Percentiles rank a stretch among this genome's conserved stretches.
Evolutionary conservation across 2,888 invertebrate genomes (phyloP).

Genomic region (Zelleria hepariella): DNA sequence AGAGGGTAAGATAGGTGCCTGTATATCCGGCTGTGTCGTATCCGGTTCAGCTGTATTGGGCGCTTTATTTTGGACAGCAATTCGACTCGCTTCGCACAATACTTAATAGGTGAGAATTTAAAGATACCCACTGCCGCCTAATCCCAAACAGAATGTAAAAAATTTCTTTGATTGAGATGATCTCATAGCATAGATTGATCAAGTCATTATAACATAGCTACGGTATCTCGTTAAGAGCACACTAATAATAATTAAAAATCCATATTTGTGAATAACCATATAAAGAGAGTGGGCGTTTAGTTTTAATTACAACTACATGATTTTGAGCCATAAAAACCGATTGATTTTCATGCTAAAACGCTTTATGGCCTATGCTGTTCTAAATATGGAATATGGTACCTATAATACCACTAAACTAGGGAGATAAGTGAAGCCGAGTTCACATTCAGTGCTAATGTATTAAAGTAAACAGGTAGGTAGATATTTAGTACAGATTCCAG

Average conservation of each 20-base stretch:
- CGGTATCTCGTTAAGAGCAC: background rate
- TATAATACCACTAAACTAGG: background rate
- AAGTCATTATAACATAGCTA: background rate
- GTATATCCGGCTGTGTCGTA: too few species aligned
- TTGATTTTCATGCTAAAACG: background rate
- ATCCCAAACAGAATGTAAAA: too few species aligned
- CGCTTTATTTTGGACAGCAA: too few species aligned
- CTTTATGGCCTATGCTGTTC: background rate
- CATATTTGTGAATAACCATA: background rate
- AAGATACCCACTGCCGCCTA: too few species aligned
- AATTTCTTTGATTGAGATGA: too few species aligned
- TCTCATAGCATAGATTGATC: background rate
- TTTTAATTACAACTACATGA: background rate
- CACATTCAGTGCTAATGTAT: too few species aligned
- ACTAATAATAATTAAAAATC: background rate
- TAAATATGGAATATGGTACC: background rate
- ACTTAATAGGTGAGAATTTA: too few species aligned
- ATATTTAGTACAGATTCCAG: background rate
- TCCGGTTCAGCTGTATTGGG: too few species aligned
- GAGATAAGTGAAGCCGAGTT: background rate
- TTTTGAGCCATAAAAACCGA: background rate
- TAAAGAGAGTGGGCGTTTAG: background rate
- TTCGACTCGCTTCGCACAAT: too few species aligned
- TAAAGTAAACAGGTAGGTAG: background rate
- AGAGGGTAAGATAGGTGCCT: too few species aligned